Conservation (phyloP, 2,113 vertebrate species). For the Pseudopodoces humilis region DNA sequence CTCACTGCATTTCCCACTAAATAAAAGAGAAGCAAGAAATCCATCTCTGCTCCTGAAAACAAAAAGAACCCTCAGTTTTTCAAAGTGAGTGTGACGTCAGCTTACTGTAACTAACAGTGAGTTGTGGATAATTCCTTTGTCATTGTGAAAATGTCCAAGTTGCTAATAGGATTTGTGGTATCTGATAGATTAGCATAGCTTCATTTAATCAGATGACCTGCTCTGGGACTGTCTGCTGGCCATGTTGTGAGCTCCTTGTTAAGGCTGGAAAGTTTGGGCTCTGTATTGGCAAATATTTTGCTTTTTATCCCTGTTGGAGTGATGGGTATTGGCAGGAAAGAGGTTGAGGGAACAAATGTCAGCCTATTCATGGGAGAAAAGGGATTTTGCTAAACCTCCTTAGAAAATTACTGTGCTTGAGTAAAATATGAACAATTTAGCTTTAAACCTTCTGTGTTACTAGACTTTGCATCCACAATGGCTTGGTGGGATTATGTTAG, state of each 20-base stretch:
- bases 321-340: neutral
- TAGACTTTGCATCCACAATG: neutral
- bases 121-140: slow-evolving; percentile 25
- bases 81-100: neutral
- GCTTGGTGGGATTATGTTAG: neutral
- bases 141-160: slow-evolving; percentile 5
- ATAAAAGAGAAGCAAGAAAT: neutral
- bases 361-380: neutral
- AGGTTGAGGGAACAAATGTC: neutral
- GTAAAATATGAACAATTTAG: neutral
- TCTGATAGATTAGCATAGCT: slow-evolving; percentile 51
- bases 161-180: slow-evolving; percentile 56
- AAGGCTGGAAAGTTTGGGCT: neutral
- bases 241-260: neutral
- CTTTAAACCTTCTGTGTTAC: neutral
- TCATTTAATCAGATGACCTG: slow-evolving; percentile 58
- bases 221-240: neutral
- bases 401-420: neutral
- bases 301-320: neutral
- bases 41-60: neutral
- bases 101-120: neutral
- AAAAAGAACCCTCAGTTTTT: neutral
- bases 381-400: neutral
- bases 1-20: neutral
- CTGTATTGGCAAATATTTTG: neutral